A percentile compares a stretch with the other conserved stretches of the same genome.
Evolutionary conservation across 2,113 vertebrate species (phyloP).

Genomic region (Stercorarius parasiticus): DNA sequence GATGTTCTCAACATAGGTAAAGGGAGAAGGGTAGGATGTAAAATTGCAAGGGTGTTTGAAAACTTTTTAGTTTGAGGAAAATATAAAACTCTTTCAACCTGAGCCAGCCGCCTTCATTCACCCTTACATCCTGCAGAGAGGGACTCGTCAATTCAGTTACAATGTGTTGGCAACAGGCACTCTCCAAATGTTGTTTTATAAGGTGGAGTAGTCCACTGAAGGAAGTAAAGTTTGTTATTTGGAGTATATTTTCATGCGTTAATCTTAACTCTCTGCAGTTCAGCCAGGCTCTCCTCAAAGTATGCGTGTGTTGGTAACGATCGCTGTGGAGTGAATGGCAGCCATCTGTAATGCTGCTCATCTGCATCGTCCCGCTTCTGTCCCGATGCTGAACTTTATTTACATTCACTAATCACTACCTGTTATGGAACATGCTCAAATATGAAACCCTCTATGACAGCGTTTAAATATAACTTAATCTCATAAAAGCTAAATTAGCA

Average conservation of each 20-base stretch:
- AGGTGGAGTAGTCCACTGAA: background rate
- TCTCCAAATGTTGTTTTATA: background rate
- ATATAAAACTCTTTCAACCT: background rate
- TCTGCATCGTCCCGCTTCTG: fast-evolving
- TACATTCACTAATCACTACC: background rate
- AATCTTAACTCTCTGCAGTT: background rate
- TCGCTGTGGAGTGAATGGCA: background rate
- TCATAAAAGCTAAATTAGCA: background rate
- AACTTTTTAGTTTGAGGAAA: background rate
- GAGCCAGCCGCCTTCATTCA: background rate
- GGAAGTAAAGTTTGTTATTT: background rate
- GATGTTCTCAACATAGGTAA: background rate
- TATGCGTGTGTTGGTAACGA: background rate
- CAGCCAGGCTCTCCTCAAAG: background rate
- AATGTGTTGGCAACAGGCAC: background rate
- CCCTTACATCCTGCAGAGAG: background rate
- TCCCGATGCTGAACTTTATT: background rate
- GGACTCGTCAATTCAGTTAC: background rate
- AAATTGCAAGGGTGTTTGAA: background rate
- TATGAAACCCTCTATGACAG: background rate
- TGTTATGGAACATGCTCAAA: background rate
- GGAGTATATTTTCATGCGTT: background rate
- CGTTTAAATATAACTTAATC: background rate
- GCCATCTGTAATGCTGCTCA: background rate
- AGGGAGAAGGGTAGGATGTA: background rate